Evolutionary conservation across 2,113 vertebrate species (phyloP).

Genomic region (Nycticryphes semicollaris): DNA sequence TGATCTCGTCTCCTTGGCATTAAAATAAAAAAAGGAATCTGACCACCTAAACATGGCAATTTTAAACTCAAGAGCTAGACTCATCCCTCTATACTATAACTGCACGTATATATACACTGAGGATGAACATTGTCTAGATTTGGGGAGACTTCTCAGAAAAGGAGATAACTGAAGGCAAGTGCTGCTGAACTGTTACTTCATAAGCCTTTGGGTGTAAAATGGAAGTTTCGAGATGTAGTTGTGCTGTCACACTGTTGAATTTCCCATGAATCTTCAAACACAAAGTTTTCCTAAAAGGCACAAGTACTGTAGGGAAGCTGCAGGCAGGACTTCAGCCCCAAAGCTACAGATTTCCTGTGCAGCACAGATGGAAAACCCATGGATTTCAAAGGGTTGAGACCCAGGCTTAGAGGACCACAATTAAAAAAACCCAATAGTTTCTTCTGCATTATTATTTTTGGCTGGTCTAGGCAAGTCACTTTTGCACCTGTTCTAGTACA

Average conservation of each 20-base stretch:
- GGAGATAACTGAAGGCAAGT: background rate
- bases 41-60: background rate
- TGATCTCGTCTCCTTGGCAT: background rate
- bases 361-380: background rate
- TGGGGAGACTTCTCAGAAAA: background rate
- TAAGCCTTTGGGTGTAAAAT: background rate
- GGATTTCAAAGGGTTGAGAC: background rate
- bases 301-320: background rate
- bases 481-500: background rate
- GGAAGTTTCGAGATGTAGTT: background rate
- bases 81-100: background rate
- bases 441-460: background rate
- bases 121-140: background rate
- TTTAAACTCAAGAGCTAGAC: background rate
- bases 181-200: background rate
- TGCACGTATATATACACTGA: background rate
- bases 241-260: background rate
- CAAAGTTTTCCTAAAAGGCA: background rate
- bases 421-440: background rate
- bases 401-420: background rate
- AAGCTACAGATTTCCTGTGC: background rate
- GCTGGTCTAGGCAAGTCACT: background rate
- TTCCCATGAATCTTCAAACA: background rate
- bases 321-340: background rate
- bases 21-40: background rate